phyloP scores from a whole-genome alignment of 2,113 vertebrate genomes.

The Brevimyrus niger region DNA sequence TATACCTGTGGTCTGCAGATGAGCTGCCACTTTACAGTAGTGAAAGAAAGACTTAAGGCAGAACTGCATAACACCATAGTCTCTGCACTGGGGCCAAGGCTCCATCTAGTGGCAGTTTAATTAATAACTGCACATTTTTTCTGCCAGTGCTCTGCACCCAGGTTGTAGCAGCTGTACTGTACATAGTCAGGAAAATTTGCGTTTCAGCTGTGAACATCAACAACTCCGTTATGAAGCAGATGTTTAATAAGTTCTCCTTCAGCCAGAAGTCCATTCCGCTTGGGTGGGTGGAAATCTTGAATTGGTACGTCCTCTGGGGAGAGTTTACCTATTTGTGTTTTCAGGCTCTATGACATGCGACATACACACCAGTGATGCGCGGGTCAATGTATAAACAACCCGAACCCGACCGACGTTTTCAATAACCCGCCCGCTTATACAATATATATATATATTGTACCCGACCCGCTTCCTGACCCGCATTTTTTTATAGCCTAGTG shows the following conservation, averaged over 20 bases:
- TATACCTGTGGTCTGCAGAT: conserved; percentile 95
- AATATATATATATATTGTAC: no score
- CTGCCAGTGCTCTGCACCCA: conserved; percentile 29
- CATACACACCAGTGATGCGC: not conserved
- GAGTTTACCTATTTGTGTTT: not conserved
- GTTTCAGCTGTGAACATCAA: conserved; percentile 62
- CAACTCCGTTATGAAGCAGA: conserved; percentile 86
- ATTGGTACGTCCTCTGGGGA: not conserved
- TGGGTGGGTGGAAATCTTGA: conserved; percentile 58
- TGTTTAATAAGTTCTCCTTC: conserved; percentile 96
- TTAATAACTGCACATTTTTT: not conserved
- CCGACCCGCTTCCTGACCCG: no score
- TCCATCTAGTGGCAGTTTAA: conserved; percentile 49
- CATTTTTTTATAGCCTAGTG: no score
- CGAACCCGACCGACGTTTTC: no score
- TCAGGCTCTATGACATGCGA: not conserved
- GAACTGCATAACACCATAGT: not conserved
- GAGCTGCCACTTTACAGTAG: not conserved
- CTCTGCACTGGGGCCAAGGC: not conserved
- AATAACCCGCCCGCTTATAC: no score
- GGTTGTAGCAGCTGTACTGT: conserved; percentile 92
- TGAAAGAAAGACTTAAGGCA: not conserved
- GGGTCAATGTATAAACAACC: no score
- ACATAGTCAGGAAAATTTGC: conserved; percentile 88
- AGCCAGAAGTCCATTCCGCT: conserved; percentile 92